These are phyloP conservation scores for Virgularia gustaviana DNA, from an alignment of 92 coral and sea anemone species.

Conservation along the genomic window DNA sequence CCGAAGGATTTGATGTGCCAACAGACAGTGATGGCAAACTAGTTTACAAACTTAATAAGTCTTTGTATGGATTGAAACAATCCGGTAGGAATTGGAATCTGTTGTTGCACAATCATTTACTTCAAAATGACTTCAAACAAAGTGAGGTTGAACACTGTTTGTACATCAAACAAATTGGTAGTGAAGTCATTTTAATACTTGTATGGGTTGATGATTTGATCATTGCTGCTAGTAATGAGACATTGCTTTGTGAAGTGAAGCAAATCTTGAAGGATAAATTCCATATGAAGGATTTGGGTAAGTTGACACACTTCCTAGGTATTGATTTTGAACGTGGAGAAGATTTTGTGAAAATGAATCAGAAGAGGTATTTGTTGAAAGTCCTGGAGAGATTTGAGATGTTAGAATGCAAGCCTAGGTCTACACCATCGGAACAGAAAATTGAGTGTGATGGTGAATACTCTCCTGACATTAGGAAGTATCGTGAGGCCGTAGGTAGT, in stretches of 20 bases:
- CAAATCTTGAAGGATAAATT: slow-evolving; percentile 35
- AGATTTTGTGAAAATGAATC: slow-evolving; percentile 42
- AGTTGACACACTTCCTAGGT: slow-evolving; percentile 43
- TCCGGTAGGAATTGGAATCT: not conserved
- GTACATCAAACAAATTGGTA: slow-evolving; percentile 26
- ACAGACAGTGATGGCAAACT: not conserved
- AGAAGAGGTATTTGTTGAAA: slow-evolving; percentile 27
- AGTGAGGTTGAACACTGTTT: slow-evolving; percentile 52
- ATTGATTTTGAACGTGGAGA: slow-evolving; percentile 25
- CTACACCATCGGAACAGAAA: slow-evolving; percentile 39
- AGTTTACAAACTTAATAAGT: slow-evolving; percentile 11
- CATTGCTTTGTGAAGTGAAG: slow-evolving; percentile 38
- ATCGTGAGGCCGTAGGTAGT: slow-evolving; percentile 44
- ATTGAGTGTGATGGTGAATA: not conserved
- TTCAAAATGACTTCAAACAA: slow-evolving; percentile 21
- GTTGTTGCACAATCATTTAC: not conserved
- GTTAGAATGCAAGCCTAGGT: slow-evolving; percentile 48
- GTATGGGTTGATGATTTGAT: slow-evolving; percentile 49
- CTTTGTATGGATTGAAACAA: slow-evolving; percentile 17
- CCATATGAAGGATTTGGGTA: slow-evolving; percentile 55
- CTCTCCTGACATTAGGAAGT: not conserved
- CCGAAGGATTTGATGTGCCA: slow-evolving; percentile 37
- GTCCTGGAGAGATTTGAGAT: slow-evolving; percentile 50
- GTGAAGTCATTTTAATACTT: slow-evolving; percentile 8
- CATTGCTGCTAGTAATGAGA: slow-evolving; percentile 43